A percentile compares a stretch with the other conserved stretches of the same genome.
These are phyloP conservation scores for Chitala chitala DNA, from an alignment of 2,113 vertebrate genomes.

Conservation along the genomic window DNA sequence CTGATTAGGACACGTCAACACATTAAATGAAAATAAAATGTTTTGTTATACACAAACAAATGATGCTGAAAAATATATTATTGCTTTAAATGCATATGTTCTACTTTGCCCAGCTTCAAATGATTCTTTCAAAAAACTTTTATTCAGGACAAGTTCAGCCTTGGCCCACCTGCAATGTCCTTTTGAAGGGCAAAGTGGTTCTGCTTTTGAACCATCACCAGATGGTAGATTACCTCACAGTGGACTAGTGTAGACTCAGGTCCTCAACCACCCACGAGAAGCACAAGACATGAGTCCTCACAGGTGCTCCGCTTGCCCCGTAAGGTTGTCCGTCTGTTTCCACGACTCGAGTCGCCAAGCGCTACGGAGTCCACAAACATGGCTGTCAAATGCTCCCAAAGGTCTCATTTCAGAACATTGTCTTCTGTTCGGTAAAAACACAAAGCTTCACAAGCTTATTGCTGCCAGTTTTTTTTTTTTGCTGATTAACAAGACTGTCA, in stretches of 20 bases:
- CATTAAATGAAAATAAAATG: neutral
- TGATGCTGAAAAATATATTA: neutral
- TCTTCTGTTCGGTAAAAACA: too few species aligned
- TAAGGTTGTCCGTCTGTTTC: conserved; percentile 16
- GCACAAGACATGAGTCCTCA: neutral
- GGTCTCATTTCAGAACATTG: neutral
- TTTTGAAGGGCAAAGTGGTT: neutral
- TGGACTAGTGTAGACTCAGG: neutral
- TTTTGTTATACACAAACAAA: neutral
- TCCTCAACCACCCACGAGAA: neutral
- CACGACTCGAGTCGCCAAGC: neutral
- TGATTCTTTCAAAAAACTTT: neutral
- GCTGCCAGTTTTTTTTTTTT: too few species aligned
- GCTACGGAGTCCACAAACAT: conserved; percentile 10
- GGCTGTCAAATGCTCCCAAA: neutral
- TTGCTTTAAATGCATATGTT: neutral
- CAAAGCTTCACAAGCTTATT: too few species aligned
- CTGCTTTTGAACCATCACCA: neutral
- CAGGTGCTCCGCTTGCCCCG: neutral
- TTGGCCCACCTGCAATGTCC: neutral
- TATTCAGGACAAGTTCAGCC: neutral
- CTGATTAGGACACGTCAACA: neutral
- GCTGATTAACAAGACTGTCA: too few species aligned
- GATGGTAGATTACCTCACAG: neutral
- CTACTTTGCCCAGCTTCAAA: neutral